phyloP scores from a whole-genome alignment of 2,888 invertebrate species.

The Caenorhabditis sulstoni region DNA sequence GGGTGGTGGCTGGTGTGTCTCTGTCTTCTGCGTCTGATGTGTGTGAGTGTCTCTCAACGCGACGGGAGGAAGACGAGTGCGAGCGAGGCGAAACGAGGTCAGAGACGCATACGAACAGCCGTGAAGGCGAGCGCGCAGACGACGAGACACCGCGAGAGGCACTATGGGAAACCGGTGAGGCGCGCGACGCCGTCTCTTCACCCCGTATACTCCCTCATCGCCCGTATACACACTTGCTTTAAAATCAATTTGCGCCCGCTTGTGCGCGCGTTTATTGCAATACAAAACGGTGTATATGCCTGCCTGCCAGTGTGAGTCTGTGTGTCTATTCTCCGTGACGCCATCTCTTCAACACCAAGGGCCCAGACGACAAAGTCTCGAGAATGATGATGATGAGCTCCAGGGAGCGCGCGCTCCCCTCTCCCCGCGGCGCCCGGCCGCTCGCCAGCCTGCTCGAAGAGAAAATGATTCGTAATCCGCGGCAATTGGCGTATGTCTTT shows the following conservation, averaged over 20 bases:
- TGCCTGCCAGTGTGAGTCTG: constrained; percentile 28
- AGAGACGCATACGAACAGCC: constrained; percentile 42
- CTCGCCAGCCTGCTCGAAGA: background rate
- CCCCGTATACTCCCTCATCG: constrained; percentile 17
- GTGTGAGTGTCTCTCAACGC: constrained; percentile 13
- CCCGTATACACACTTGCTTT: constrained; percentile 58
- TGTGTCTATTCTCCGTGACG: constrained; percentile 40
- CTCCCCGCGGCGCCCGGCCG: constrained; percentile 2
- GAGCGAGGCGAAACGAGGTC: constrained; percentile 9
- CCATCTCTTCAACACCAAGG: constrained; percentile 29
- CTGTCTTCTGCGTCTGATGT: constrained; percentile 14
- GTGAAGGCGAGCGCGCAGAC: constrained; percentile 20
- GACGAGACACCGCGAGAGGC: constrained; percentile 13
- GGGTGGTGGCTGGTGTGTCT: constrained; percentile 5
- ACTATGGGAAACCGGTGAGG: constrained; percentile 14
- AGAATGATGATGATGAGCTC: constrained; percentile 28
- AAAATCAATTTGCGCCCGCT: constrained; percentile 64
- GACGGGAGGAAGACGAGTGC: constrained; percentile 25
- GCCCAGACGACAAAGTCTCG: constrained; percentile 7
- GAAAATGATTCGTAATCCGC: constrained; percentile 13
- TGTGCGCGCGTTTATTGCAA: constrained; percentile 59
- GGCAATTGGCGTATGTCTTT: constrained; percentile 1
- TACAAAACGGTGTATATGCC: constrained; percentile 56
- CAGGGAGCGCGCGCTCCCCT: constrained; percentile 15
- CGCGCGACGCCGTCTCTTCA: constrained; percentile 33